phyloP scores from a whole-genome alignment of 92 coral and sea anemone species.

The Porites cylindrica region DNA sequence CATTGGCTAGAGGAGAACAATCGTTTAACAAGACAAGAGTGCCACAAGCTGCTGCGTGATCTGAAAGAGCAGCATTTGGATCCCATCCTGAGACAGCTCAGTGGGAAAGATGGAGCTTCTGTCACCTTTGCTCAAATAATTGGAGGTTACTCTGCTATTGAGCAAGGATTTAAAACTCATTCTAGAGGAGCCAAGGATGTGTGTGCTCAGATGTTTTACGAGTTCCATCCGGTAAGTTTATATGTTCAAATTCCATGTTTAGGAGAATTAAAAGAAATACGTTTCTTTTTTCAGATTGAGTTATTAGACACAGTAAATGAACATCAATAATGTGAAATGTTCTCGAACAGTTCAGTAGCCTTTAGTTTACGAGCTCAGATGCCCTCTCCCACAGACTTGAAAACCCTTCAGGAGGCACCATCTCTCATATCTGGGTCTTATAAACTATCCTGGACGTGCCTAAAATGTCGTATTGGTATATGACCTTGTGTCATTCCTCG shows the following conservation, averaged over 20 bases:
- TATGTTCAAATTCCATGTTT: not conserved
- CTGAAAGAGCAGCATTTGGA: constrained; percentile 60
- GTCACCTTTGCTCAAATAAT: constrained; percentile 67
- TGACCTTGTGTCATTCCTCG: too few species aligned
- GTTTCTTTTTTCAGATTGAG: too few species aligned
- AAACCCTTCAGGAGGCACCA: too few species aligned
- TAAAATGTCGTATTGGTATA: too few species aligned
- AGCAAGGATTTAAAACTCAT: constrained; percentile 50
- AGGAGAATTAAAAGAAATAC: too few species aligned
- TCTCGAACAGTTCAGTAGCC: too few species aligned
- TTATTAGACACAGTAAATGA: too few species aligned
- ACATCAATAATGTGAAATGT: too few species aligned
- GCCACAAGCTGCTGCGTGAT: constrained; percentile 41
- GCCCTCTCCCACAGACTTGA: too few species aligned
- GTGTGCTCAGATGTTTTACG: constrained; percentile 70
- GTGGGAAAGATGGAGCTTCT: constrained; percentile 62
- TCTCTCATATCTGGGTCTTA: too few species aligned
- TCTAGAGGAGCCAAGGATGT: constrained; percentile 76
- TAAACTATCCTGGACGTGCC: too few species aligned
- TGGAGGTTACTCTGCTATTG: constrained; percentile 60
- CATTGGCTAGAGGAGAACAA: constrained; percentile 49
- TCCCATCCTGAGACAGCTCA: constrained; percentile 58
- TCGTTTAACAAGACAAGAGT: constrained; percentile 56
- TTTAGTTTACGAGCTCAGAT: too few species aligned
- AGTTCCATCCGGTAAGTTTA: constrained; percentile 75